Percentiles rank a stretch among this genome's conserved stretches.
These are phyloP conservation scores for Cataglyphis hispanica DNA, from an alignment of 1,140 invertebrate genomes.

Conservation along the genomic window DNA sequence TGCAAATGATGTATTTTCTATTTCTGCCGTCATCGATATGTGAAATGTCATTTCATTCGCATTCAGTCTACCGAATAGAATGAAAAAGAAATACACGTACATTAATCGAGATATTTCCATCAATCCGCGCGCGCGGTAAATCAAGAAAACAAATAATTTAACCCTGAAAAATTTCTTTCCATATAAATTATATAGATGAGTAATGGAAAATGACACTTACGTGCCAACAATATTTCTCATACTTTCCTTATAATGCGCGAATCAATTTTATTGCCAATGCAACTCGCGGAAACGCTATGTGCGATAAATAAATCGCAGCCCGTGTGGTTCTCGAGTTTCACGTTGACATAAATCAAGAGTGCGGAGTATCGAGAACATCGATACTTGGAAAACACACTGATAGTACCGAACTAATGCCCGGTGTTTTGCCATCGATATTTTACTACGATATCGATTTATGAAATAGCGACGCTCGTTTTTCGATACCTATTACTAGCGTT, in stretches of 20 bases:
- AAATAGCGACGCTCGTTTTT: not conserved
- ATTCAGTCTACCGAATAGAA: not conserved
- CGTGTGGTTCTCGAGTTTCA: slow-evolving; percentile 12
- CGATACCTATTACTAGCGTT: slow-evolving; percentile 1
- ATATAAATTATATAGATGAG: slow-evolving; percentile 15
- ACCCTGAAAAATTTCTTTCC: not conserved
- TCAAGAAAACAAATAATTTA: slow-evolving; percentile 1
- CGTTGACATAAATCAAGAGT: slow-evolving; percentile 33
- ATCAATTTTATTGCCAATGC: slow-evolving; percentile 40
- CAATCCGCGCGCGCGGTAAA: not conserved
- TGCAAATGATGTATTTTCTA: not conserved
- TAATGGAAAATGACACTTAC: slow-evolving; percentile 17
- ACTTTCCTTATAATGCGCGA: slow-evolving; percentile 6
- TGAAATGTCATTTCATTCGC: not conserved
- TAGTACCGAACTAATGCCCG: not conserved
- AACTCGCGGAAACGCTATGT: not conserved
- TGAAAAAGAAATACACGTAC: not conserved
- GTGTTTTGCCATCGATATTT: slow-evolving; percentile 18
- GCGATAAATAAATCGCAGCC: slow-evolving; percentile 34
- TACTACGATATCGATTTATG: slow-evolving; percentile 1
- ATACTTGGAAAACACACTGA: not conserved
- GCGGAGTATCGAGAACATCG: not conserved
- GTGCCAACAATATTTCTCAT: slow-evolving; percentile 8
- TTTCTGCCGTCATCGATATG: not conserved
- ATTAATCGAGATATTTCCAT: not conserved